Evolutionary conservation across 2,113 vertebrate genomes (phyloP), one percentile per base, ranked within the genome.

Genomic region (Myotis lucifugus): DNA sequence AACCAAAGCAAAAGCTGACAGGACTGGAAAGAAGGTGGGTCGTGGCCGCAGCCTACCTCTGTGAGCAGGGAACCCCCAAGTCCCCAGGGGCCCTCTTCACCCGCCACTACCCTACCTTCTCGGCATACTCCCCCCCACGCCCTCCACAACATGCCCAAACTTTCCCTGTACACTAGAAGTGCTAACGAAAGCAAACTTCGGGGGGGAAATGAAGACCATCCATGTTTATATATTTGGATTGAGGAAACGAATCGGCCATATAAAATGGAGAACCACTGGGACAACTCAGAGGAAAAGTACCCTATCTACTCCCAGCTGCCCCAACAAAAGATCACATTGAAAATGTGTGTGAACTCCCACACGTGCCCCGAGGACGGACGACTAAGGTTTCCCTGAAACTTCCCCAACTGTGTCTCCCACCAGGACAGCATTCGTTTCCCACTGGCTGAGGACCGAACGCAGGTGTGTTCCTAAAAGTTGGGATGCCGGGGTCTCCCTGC

Each of bases 151-250:
- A 2, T 76, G 52, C 92, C 54, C 27, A 23, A n/a, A 32, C 90
- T 3, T 52, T 96, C 94, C 83, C 77, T 50, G 96, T 56, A 84
- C 74, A 73, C 79, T 42, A 93, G 74, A 91, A 81, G 37, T 78
- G 96, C 92, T 94, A 87, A 98, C 95, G 97, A 94, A 93, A 97
- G 96, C 94, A 97, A 95, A 86, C 66, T 59, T 84, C 73, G 84
- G 94, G 89, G 97, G 90, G 79, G 2, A 32, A 84, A 94, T 72
- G 86, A 67, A 94, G 66, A 59, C 40, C 10, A 25, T 4, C 88
- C 18, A 3, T 79, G 95, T 97, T 97, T 96, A 88, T 73, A 76
- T 90, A 96, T 93, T 90, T 93, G 82, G 82, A 92, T 91, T 87
- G 84, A 95, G 59, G 81, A 97, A 97, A 97, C 5, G 42, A 46